Base-by-base conservation (phyloP, 2,888 invertebrate species). In the Pegoplata infirma region DNA sequence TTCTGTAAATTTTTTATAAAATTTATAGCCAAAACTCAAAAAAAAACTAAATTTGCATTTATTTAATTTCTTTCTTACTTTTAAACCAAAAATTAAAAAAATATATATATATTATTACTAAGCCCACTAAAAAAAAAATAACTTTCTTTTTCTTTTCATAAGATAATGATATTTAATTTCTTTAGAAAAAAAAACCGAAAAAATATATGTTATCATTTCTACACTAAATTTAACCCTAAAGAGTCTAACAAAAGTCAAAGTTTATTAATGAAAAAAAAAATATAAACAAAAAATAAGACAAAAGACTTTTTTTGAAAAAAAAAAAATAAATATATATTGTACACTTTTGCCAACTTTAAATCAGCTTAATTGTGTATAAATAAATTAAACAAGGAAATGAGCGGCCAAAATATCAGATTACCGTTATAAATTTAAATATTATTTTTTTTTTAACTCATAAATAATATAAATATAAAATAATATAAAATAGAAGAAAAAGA, bases 341-440 rank as follows among this genome's bases (percentile, higher is more conserved):
- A n/a, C 4, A 40, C 36, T 61, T 49, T 49, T 44, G 44, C 21
- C 58, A 58, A 58, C 40, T 36, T 61, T 10, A 47, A 40, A n/a
- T 40, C n/a, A 40, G 5, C 32, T 32, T 32, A 32, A 32, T 25
- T 5, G 32, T 40, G n/a, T 40, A 40, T 12, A 40, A 25, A 32
- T 32, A 40, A 28, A n/a, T n/a, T n/a, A 61, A 61, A 61, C 28
- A 61, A 61, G 61, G 61, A 61, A 61, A 61, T 61, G 61, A 61
- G 47, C 49, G 49, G 17, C 47, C 32, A 61, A 49, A 49, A 61
- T 61, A 61, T 61, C 61, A 47, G 49, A 47, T 61, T 61, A 61
- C 61, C 47, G 49, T 49, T 61, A 47, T 17, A 49, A 58, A 61
- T 61, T 19, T 61, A 47, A 61, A 46, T 61, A 28, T 61, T 61